Conservation (phyloP, 2,113 vertebrate species). For the Cheilinus undulatus region DNA sequence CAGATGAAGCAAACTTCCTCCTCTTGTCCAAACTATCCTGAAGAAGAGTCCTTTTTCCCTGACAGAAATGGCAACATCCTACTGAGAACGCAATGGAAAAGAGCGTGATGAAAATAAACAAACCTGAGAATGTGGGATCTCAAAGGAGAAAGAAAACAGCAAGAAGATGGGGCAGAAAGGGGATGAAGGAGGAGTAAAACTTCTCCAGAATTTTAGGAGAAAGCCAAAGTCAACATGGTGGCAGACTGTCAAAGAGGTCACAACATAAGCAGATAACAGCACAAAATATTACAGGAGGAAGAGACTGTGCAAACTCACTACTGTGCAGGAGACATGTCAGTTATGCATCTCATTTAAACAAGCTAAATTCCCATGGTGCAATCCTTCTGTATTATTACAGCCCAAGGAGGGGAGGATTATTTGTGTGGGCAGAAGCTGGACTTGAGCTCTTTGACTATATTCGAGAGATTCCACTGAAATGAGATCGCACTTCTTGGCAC, state of each 20-base stretch:
- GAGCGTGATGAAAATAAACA: constrained; percentile 39
- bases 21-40: constrained; percentile 29
- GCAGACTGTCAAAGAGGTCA: constrained; percentile 47
- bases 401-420: constrained; percentile 48
- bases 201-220: constrained; percentile 36
- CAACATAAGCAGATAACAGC: constrained; percentile 25
- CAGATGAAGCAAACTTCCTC: constrained; percentile 55
- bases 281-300: neutral
- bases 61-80: neutral
- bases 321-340: constrained; percentile 21
- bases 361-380: constrained; percentile 26
- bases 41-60: constrained; percentile 11
- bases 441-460: constrained; percentile 41
- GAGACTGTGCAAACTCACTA: constrained; percentile 1
- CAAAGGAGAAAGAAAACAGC: constrained; percentile 17
- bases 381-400: constrained; percentile 40
- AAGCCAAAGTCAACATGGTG: constrained; percentile 64
- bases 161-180: neutral
- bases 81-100: neutral
- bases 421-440: constrained; percentile 57
- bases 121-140: constrained; percentile 70
- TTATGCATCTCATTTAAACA: neutral
- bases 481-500: constrained; percentile 25
- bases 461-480: constrained; percentile 71
- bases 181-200: constrained; percentile 10